Percentiles rank a stretch among this genome's conserved stretches.
Evolutionary conservation across 2,797 vertebrate genomes (phyloP).

Genomic region (Enteromius thamalakanensis): DNA sequence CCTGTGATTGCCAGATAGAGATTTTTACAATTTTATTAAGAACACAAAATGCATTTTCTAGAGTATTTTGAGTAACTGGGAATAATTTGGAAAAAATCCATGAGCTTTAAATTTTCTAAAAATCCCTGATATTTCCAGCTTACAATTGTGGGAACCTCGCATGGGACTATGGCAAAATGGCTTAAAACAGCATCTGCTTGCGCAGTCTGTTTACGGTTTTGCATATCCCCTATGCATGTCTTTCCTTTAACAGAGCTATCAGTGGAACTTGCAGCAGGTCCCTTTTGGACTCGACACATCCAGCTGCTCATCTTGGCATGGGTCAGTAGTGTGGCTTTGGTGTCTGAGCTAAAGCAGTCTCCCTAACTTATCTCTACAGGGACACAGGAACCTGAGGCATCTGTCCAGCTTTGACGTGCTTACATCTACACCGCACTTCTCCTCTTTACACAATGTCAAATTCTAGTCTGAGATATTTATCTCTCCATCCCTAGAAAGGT

Average conservation of each 20-base stretch:
- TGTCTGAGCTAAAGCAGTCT: constrained; percentile 61
- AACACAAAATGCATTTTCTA: background rate
- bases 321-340: constrained; percentile 45
- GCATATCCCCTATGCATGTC: background rate
- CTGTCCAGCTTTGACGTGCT: constrained; percentile 52
- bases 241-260: constrained; percentile 23
- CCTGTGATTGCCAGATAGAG: background rate
- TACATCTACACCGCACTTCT: constrained; percentile 32
- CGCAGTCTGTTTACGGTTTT: background rate
- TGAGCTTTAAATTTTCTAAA: background rate
- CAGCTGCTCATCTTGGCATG: constrained; percentile 57
- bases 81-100: background rate
- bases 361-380: constrained; percentile 43
- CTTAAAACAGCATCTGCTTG: constrained; percentile 15
- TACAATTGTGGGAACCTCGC: constrained; percentile 11
- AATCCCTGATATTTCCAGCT: background rate
- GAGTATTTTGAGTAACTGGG: background rate
- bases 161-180: constrained; percentile 7
- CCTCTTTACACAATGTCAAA: constrained; percentile 26
- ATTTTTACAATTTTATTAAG: background rate
- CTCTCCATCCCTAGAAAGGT: background rate
- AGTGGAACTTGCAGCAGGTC: constrained; percentile 5
- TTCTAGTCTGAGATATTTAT: constrained; percentile 21
- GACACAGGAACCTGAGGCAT: constrained; percentile 50
- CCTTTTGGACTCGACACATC: constrained; percentile 44